Percentiles rank a stretch among this genome's conserved stretches.
phyloP scores from a whole-genome alignment of 1,140 invertebrate genomes.

The Euschistus heros region DNA sequence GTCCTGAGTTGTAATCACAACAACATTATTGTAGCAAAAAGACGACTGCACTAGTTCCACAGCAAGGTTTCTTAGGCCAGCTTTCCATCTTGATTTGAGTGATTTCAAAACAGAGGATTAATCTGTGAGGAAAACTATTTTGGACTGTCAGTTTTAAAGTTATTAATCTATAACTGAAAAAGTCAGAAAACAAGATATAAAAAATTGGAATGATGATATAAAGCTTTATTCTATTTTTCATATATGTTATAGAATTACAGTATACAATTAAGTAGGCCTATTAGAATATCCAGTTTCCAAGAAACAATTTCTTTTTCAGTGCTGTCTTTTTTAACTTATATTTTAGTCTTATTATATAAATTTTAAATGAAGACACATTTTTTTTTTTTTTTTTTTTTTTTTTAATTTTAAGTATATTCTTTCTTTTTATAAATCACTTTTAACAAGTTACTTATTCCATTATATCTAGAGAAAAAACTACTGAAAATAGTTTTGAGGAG shows the following conservation, averaged over 20 bases:
- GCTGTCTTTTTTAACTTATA: not conserved
- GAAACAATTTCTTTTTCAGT: slow-evolving; percentile 8
- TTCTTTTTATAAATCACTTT: slow-evolving; percentile 7
- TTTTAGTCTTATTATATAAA: too few relatives aligned
- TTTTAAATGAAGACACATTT: not conserved
- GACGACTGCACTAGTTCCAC: too few relatives aligned
- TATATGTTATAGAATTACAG: slow-evolving; percentile 19
- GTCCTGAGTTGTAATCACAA: too few relatives aligned
- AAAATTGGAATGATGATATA: slow-evolving; percentile 22
- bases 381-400: slow-evolving; percentile 11
- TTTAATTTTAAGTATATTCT: slow-evolving; percentile 8
- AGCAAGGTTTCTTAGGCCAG: too few relatives aligned
- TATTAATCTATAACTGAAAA: not conserved
- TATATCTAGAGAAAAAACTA: slow-evolving; percentile 4
- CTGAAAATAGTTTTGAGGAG: not conserved
- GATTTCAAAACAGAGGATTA: too few relatives aligned
- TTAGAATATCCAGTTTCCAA: slow-evolving; percentile 14
- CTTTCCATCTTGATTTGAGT: too few relatives aligned
- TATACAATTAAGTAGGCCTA: slow-evolving; percentile 27
- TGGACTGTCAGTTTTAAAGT: not conserved
- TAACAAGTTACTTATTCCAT: not conserved
- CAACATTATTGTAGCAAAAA: too few relatives aligned
- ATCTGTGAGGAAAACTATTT: too few relatives aligned
- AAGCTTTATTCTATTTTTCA: slow-evolving; percentile 21
- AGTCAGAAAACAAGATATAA: not conserved